phyloP scores from a whole-genome alignment of 2,888 invertebrate species.

The Drosophila meridiana region DNA sequence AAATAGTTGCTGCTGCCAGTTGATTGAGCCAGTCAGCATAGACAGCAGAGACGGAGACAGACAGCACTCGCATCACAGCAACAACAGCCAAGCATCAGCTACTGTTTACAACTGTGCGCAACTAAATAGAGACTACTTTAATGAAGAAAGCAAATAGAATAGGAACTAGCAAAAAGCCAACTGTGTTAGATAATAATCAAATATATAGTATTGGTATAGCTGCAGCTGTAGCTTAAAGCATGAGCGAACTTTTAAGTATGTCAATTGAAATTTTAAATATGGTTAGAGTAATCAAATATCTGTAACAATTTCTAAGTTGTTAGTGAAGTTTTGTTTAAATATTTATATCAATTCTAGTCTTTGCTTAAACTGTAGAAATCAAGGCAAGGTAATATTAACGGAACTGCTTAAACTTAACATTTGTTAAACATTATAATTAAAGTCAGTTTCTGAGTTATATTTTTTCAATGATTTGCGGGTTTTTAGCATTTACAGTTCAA shows the following conservation, averaged over 20 bases:
- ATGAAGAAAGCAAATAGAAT: constrained; percentile 10
- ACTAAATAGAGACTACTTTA: constrained; percentile 46
- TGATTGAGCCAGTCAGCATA: constrained; percentile 67
- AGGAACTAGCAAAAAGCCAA: neutral
- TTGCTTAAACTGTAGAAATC: neutral
- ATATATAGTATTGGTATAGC: neutral
- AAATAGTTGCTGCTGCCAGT: constrained; percentile 68
- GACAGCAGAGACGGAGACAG: constrained; percentile 22
- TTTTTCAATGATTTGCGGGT: neutral
- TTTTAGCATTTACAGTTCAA: too few relatives aligned
- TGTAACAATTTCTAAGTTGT: neutral
- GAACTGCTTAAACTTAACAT: neutral
- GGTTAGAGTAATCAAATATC: neutral
- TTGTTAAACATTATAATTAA: too few relatives aligned
- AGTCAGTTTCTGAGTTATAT: neutral
- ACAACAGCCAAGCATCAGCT: constrained; percentile 40
- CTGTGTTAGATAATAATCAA: constrained; percentile 1
- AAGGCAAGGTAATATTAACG: too few relatives aligned
- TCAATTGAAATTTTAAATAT: neutral
- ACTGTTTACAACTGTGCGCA: constrained; percentile 59
- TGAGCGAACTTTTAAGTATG: neutral
- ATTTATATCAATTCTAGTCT: neutral
- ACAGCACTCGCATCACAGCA: constrained; percentile 43
- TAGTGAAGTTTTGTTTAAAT: neutral
- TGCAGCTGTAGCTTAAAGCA: neutral